phyloP scores from a whole-genome alignment of 2,888 invertebrate species.

The Campoplex nolae region DNA sequence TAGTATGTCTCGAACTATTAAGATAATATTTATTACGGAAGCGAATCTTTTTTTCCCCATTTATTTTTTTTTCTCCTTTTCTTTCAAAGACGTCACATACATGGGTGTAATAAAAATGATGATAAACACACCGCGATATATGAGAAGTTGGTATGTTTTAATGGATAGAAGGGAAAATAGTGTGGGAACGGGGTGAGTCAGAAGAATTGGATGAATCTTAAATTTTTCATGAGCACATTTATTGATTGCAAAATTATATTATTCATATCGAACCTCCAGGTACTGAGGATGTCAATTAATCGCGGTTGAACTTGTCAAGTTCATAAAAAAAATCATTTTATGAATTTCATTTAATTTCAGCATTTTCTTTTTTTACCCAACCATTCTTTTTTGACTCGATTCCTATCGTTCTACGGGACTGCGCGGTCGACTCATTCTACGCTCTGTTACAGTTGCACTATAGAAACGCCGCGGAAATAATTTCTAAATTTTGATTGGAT shows the following conservation, averaged over 20 bases:
- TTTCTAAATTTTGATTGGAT: too few relatives aligned
- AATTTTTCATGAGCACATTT: neutral
- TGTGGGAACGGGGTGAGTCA: slow-evolving; percentile 37
- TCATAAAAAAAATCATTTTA: neutral
- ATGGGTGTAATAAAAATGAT: slow-evolving; percentile 31
- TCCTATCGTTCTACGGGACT: too few relatives aligned
- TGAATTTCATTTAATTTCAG: too few relatives aligned
- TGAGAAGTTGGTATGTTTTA: slow-evolving; percentile 25
- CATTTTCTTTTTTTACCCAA: too few relatives aligned
- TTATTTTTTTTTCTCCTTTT: neutral
- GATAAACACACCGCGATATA: slow-evolving; percentile 43
- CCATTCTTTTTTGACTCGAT: too few relatives aligned
- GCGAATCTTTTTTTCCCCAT: slow-evolving; percentile 33
- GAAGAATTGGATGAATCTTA: slow-evolving; percentile 5
- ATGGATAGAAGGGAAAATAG: slow-evolving; percentile 12
- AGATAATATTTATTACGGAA: slow-evolving; percentile 64
- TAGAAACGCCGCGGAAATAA: too few relatives aligned
- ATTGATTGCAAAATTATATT: neutral
- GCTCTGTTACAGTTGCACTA: too few relatives aligned
- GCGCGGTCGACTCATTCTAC: too few relatives aligned
- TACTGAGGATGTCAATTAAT: neutral
- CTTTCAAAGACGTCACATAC: slow-evolving; percentile 31
- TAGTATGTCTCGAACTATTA: slow-evolving; percentile 38
- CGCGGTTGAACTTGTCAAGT: neutral
- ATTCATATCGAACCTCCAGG: neutral